Percentiles rank a stretch among this genome's conserved stretches.
Evolutionary conservation across 1,140 invertebrate genomes (phyloP).

Genomic region (Listronotus bonariensis): DNA sequence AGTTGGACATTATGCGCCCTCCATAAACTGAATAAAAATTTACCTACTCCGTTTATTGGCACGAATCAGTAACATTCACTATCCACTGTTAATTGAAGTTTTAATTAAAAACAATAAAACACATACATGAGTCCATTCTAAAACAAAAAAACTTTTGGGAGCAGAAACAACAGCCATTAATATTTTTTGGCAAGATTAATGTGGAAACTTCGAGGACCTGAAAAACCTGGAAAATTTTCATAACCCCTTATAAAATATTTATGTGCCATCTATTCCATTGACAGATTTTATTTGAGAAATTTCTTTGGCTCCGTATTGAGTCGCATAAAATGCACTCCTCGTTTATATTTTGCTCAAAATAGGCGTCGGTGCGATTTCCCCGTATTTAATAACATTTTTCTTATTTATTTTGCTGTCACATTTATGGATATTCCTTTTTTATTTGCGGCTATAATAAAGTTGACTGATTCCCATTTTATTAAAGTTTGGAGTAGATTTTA

Average conservation of each 20-base stretch:
- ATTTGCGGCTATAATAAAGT: slow-evolving; percentile 14
- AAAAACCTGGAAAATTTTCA: slow-evolving; percentile 31
- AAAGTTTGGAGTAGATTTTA: slow-evolving; percentile 23
- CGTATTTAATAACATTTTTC: slow-evolving; percentile 19
- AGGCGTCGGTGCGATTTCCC: slow-evolving; percentile 16
- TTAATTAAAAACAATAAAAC: no score
- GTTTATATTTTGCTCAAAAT: slow-evolving; percentile 26
- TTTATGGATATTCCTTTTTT: slow-evolving; percentile 25
- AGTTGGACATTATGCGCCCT: background rate
- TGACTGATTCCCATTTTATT: slow-evolving; percentile 26
- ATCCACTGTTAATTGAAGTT: no score
- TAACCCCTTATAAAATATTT: slow-evolving; percentile 36
- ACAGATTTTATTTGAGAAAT: slow-evolving; percentile 31
- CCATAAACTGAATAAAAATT: slow-evolving; percentile 9
- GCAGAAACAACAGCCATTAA: slow-evolving; percentile 15
- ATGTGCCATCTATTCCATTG: slow-evolving; percentile 33
- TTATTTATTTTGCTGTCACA: slow-evolving; percentile 22
- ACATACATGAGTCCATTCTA: no score
- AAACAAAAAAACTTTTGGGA: background rate
- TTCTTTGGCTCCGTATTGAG: slow-evolving; percentile 13
- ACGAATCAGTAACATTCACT: no score
- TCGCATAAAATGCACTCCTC: slow-evolving; percentile 16
- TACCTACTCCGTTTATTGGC: no score
- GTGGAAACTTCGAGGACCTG: slow-evolving; percentile 17
- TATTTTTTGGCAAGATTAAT: slow-evolving; percentile 20